Base-by-base conservation (phyloP, 2,797 vertebrate species). In the Gallinago nigripennis region DNA sequence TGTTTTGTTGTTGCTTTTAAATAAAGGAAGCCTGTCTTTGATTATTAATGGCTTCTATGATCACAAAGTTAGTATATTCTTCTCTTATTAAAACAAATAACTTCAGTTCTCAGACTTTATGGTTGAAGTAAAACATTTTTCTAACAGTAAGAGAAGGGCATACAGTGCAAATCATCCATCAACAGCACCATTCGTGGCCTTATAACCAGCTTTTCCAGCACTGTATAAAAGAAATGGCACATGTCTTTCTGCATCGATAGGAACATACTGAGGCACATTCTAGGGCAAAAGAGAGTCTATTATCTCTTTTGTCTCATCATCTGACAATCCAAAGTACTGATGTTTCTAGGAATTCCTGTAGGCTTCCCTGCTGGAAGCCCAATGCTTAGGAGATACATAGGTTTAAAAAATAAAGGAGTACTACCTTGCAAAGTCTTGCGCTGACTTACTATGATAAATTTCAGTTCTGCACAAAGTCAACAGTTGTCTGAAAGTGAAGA, bases 31-130 rank as follows among this genome's bases (percentile, higher is more conserved):
- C 18, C 48, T 85, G 70, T 64, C 86, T 82, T 86, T 87, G 61
- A 46, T 85, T 80, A 78, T 82, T 92, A 92, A 82, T 86, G 41
- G 57, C 39, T 89, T 81, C 50, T 64, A 5, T 58, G 46, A 89
- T 73, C 56, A 80, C n/a, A 31, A 78, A 69, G 23, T 87, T 77
- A 28, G 4, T 56, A 46, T 11, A 64, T 91, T 92, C 51, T 94
- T 95, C 88, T 69, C 45, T 85, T 87, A 92, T 82, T 95, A 85
- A 92, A 95, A 93, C 10, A 85, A 94, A 85, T 86, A 93, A 82
- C 78, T 85, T 66, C 24, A 56, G 13, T 84, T 86, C 43, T 87
- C 78, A 71, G 57, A 70, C 17, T 80, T 89, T 57, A 87, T 72
- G 41, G 19, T 68, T 78, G n/a, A 58, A 86, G 50, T 73, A 93